These are phyloP conservation scores for Anolis apletophallus DNA, from an alignment of 2,797 vertebrate genomes.

Conservation along the genomic window DNA sequence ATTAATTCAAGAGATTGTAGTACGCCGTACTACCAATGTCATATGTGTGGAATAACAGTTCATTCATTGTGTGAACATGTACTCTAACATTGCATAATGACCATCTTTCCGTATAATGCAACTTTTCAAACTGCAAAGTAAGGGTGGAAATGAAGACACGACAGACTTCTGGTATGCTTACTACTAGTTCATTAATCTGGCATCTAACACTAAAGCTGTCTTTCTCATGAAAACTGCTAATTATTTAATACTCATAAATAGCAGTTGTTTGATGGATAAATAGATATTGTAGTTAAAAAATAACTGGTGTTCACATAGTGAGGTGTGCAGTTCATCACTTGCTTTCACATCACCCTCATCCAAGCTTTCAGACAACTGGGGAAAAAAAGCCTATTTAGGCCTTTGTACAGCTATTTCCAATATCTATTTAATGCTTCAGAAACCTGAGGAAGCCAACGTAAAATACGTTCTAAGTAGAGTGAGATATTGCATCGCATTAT, in stretches of 20 bases:
- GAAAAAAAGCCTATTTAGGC: slow-evolving; percentile 66
- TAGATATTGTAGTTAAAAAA: slow-evolving; percentile 36
- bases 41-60: accelerated
- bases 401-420: slow-evolving; percentile 62
- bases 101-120: neutral
- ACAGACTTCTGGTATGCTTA: accelerated
- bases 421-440: slow-evolving; percentile 71
- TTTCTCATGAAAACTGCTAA: neutral
- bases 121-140: accelerated
- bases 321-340: slow-evolving; percentile 67
- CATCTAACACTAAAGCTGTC: neutral
- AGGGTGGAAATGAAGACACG: neutral
- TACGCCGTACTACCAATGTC: slow-evolving; percentile 11
- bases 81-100: accelerated
- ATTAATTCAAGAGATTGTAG: slow-evolving; percentile 13
- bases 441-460: slow-evolving; percentile 64
- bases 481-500: slow-evolving; percentile 59
- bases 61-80: slow-evolving; percentile 11
- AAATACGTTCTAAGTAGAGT: slow-evolving; percentile 58
- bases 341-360: slow-evolving; percentile 38
- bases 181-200: slow-evolving; percentile 27
- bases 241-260: slow-evolving; percentile 40
- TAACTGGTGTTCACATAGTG: slow-evolving; percentile 28
- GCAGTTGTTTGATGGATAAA: neutral
- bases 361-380: slow-evolving; percentile 64